Evolutionary conservation across 2,888 invertebrate genomes (phyloP).

Genomic region (Cataglyphis rosenhaueri): DNA sequence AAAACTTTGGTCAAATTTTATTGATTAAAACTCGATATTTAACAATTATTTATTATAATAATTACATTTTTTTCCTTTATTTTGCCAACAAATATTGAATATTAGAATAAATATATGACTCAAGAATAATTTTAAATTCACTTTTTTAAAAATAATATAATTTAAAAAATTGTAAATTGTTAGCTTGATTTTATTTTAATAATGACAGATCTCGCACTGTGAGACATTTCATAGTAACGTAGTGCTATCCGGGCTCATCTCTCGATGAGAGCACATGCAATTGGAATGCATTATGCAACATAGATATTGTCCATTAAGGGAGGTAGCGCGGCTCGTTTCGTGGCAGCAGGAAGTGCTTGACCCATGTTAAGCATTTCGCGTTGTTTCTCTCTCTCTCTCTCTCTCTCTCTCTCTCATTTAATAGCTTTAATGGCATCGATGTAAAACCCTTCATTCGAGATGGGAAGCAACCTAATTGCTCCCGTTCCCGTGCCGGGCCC

Average conservation of each 20-base stretch:
- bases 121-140: not conserved
- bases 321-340: conserved; percentile 48
- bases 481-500: conserved; percentile 2
- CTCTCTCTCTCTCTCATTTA: conserved; percentile 30
- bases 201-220: not conserved
- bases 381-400: conserved; percentile 19
- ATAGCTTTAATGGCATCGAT: conserved; percentile 27
- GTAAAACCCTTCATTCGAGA: conserved; percentile 34
- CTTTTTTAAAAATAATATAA: not conserved
- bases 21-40: not conserved
- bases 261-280: conserved; percentile 26
- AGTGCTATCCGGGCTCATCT: conserved; percentile 20
- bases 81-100: not conserved
- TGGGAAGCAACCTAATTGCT: conserved; percentile 34
- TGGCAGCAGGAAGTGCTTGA: conserved; percentile 66
- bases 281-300: conserved; percentile 64
- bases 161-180: not conserved
- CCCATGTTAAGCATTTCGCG: conserved; percentile 39
- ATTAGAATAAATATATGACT: not conserved
- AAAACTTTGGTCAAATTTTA: not conserved
- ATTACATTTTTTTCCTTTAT: not conserved
- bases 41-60: not conserved
- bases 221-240: not conserved
- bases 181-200: not conserved
- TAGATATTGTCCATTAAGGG: conserved; percentile 62